These are phyloP conservation scores for Leuciscus idus DNA, from an alignment of 2,113 vertebrate genomes.

Conservation along the genomic window DNA sequence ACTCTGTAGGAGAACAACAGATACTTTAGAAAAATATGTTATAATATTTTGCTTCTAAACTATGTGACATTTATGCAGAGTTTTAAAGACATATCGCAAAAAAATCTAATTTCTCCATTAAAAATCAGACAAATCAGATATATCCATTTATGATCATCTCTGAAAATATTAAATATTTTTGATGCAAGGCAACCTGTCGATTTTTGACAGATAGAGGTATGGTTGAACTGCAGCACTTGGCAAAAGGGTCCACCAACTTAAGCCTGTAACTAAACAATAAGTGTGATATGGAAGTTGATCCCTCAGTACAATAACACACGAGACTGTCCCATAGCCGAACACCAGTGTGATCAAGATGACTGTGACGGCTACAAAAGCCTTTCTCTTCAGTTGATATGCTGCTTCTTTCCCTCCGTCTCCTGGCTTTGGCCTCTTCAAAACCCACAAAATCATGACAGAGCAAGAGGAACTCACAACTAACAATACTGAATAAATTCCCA, in stretches of 20 bases:
- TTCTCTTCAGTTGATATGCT: constrained; percentile 14
- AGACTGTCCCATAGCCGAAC: not conserved
- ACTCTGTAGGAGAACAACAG: too few relatives aligned
- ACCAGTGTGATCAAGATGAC: constrained; percentile 11
- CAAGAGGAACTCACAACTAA: not conserved
- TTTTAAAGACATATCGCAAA: not conserved
- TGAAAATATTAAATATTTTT: not conserved
- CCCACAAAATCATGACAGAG: not conserved
- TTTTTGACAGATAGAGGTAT: not conserved
- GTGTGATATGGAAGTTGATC: not conserved
- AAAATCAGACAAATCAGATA: not conserved
- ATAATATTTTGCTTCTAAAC: not conserved
- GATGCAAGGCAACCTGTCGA: not conserved
- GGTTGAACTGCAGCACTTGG: not conserved
- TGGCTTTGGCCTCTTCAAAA: constrained; percentile 8
- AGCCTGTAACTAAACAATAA: not conserved
- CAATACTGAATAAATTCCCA: not conserved
- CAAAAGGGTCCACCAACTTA: not conserved
- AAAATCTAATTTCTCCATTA: not conserved
- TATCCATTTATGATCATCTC: not conserved
- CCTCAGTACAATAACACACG: not conserved
- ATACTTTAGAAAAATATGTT: not conserved
- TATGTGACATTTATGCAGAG: not conserved
- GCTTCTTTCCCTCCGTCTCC: not conserved
- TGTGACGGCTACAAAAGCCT: constrained; percentile 15